Conservation (phyloP, 2,888 invertebrate species). For the Polymixis lichenea region DNA sequence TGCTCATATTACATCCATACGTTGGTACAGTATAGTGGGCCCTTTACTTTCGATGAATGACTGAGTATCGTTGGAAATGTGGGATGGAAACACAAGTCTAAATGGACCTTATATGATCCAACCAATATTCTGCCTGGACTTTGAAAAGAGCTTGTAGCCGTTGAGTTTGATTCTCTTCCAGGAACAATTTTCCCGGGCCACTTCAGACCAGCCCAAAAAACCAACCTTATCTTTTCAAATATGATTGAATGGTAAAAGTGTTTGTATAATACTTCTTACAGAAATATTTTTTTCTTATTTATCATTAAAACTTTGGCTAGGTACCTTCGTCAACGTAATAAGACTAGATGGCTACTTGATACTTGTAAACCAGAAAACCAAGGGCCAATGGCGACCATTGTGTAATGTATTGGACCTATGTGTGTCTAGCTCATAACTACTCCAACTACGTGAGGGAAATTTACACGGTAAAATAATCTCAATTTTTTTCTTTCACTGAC, state of each 20-base stretch:
- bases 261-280: too few species aligned
- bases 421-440: background rate
- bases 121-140: background rate
- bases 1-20: background rate
- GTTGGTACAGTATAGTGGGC: background rate
- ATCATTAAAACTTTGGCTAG: background rate
- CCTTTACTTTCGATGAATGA: constrained; percentile 3
- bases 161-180: too few species aligned
- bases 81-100: background rate
- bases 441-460: too few species aligned
- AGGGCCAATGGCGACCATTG: background rate
- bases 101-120: background rate
- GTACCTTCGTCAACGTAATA: background rate
- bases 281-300: too few species aligned
- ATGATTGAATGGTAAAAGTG: background rate
- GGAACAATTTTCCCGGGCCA: too few species aligned
- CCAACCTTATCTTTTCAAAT: too few species aligned
- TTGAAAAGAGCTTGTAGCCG: background rate
- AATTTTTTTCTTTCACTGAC: too few species aligned
- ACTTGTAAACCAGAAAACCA: background rate
- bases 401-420: background rate
- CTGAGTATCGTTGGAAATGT: too few species aligned
- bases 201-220: too few species aligned
- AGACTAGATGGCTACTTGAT: background rate
- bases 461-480: too few species aligned